A percentile compares a stretch with the other conserved stretches of the same genome.
These are phyloP conservation scores for Drosophila orena DNA, from an alignment of 1,140 invertebrate genomes.

Conservation along the genomic window DNA sequence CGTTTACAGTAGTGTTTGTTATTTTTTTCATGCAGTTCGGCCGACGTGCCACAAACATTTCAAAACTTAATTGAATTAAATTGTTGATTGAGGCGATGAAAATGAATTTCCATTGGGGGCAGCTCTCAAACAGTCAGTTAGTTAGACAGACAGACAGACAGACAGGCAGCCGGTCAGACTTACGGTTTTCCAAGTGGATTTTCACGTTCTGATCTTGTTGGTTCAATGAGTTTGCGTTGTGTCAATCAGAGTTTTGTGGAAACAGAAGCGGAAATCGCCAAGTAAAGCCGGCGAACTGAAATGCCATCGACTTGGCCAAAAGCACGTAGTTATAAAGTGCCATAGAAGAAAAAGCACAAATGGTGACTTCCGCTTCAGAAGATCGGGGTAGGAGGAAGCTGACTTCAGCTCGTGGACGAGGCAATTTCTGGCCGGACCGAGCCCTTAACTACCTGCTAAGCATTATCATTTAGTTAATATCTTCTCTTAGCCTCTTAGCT, in stretches of 20 bases:
- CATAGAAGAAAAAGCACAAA: slow-evolving; percentile 23
- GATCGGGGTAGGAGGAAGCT: slow-evolving; percentile 2
- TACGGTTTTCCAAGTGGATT: slow-evolving; percentile 50
- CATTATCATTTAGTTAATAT: slow-evolving; percentile 66
- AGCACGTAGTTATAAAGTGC: slow-evolving; percentile 52
- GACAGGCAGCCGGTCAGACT: background rate
- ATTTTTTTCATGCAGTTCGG: slow-evolving; percentile 16
- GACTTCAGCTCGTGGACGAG: slow-evolving; percentile 17
- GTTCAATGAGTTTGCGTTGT: slow-evolving; percentile 41
- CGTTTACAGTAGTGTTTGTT: slow-evolving; percentile 11
- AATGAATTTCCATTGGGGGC: slow-evolving; percentile 66
- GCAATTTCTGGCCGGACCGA: slow-evolving; percentile 13
- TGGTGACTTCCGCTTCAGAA: slow-evolving; percentile 52
- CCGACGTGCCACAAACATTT: slow-evolving; percentile 50
- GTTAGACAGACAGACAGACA: slow-evolving; percentile 4
- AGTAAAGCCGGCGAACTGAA: slow-evolving; percentile 43
- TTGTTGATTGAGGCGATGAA: slow-evolving; percentile 74
- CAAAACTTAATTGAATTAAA: slow-evolving; percentile 76
- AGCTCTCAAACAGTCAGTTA: slow-evolving; percentile 22
- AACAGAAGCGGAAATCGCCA: slow-evolving; percentile 46
- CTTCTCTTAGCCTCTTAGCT: slow-evolving; percentile 38
- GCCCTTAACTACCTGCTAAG: slow-evolving; percentile 49
- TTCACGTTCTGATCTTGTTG: slow-evolving; percentile 46
- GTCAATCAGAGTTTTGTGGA: slow-evolving; percentile 57
- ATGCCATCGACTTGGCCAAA: slow-evolving; percentile 38